Base-by-base conservation (phyloP, 2,888 invertebrate species). In the Polydrusus tereticollis region DNA sequence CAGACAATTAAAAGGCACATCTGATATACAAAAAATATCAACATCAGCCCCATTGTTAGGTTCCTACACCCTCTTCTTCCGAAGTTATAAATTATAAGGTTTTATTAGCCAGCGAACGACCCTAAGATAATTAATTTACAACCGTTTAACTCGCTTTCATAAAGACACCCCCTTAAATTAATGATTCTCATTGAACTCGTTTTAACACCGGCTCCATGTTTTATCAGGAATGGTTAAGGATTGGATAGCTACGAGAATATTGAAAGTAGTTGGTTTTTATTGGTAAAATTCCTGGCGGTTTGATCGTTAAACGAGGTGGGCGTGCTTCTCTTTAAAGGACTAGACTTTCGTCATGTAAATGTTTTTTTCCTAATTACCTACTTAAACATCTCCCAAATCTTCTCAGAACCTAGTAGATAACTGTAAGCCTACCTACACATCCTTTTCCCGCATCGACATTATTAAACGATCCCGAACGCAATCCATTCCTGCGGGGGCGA, bases 401-500 rank as follows among this genome's bases (percentile, higher is more conserved):
- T n/a, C n/a, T n/a, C n/a, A n/a, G n/a, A n/a, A n/a, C n/a, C n/a
- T n/a, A n/a, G n/a, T n/a, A n/a, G n/a, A n/a, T n/a, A n/a, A n/a
- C n/a, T n/a, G n/a, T n/a, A n/a, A n/a, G n/a, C n/a, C n/a, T n/a
- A n/a, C n/a, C n/a, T n/a, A n/a, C n/a, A n/a, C n/a, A n/a, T n/a
- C n/a, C n/a, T n/a, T n/a, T n/a, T n/a, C n/a, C n/a, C n/a, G n/a
- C n/a, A n/a, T 2, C 21, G 23, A 59, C 43, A 43, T 7, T 59
- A 66, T 66, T 57, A 43, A 66, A 41, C 29, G 45, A 10, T 57
- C 10, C 21, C 8, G 41, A 55, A 29, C 41, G 41, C 58, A 67
- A 68, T 69, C 62, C 62, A 55, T 62, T 69, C 62, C 69, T 52
- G 16, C 16, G 69, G 29, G 50, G 26, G 18, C 60, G 36, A 68